Percentiles rank a stretch among this genome's conserved stretches.
Evolutionary conservation across 2,888 invertebrate genomes (phyloP).

Genomic region (Lithophane leautieri): DNA sequence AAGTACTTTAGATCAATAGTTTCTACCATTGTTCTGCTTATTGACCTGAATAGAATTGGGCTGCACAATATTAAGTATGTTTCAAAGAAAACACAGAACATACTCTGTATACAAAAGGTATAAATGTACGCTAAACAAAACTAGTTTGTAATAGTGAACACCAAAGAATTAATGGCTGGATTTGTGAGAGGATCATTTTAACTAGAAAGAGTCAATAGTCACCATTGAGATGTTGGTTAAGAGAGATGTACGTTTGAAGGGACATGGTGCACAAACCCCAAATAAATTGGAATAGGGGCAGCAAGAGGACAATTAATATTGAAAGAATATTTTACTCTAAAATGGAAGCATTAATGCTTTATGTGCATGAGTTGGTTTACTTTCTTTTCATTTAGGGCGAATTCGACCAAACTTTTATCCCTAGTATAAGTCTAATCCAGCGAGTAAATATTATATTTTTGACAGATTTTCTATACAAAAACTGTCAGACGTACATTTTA

Average conservation of each 20-base stretch:
- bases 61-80: background rate
- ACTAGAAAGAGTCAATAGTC: background rate
- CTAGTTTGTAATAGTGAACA: background rate
- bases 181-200: background rate
- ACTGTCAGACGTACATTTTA: too few species aligned
- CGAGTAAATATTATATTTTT: too few species aligned
- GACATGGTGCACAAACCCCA: background rate
- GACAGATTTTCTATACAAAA: too few species aligned
- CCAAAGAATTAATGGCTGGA: background rate
- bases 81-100: background rate
- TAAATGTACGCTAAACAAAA: background rate
- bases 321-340: too few species aligned
- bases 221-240: background rate
- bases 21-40: background rate
- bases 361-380: background rate
- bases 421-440: too few species aligned
- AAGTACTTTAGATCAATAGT: background rate
- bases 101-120: background rate
- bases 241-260: background rate
- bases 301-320: background rate
- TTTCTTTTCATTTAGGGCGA: background rate
- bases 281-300: background rate
- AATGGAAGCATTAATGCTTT: background rate
- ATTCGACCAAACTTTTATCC: too few species aligned
- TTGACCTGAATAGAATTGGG: too few species aligned